Conservation (phyloP, 2,888 invertebrate species). For the Apamea epomidion region DNA sequence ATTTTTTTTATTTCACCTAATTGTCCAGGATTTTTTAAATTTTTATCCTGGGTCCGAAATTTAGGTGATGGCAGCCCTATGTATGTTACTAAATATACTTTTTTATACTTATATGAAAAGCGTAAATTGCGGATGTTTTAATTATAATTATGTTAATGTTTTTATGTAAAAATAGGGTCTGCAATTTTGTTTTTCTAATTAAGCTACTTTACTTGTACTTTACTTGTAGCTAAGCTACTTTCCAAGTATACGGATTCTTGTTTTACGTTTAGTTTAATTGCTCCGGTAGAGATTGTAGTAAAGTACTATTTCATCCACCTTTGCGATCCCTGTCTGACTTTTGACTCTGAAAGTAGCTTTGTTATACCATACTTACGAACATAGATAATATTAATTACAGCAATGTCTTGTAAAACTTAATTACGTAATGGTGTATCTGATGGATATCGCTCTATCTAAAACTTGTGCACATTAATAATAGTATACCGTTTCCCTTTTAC, state of each 20-base stretch:
- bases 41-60: too few relatives aligned
- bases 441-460: constrained; percentile 49
- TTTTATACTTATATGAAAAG: not conserved
- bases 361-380: constrained; percentile 71
- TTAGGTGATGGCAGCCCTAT: constrained; percentile 33
- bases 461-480: constrained; percentile 38
- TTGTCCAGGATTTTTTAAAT: too few relatives aligned
- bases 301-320: constrained; percentile 79
- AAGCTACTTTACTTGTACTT: too few relatives aligned
- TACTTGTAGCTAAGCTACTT: not conserved
- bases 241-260: constrained; percentile 2
- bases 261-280: constrained; percentile 18
- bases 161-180: not conserved
- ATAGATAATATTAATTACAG: constrained; percentile 71
- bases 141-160: not conserved
- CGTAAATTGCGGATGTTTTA: constrained; percentile 2
- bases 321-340: constrained; percentile 77
- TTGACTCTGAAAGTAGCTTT: constrained; percentile 76
- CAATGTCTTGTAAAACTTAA: constrained; percentile 56
- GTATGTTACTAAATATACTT: constrained; percentile 26
- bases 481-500: constrained; percentile 25
- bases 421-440: constrained; percentile 47
- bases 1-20: too few relatives aligned
- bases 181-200: constrained; percentile 5
- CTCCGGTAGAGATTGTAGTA: constrained; percentile 47